Conservation (phyloP, 1,140 invertebrate genomes). For the Megalopta genalis region DNA sequence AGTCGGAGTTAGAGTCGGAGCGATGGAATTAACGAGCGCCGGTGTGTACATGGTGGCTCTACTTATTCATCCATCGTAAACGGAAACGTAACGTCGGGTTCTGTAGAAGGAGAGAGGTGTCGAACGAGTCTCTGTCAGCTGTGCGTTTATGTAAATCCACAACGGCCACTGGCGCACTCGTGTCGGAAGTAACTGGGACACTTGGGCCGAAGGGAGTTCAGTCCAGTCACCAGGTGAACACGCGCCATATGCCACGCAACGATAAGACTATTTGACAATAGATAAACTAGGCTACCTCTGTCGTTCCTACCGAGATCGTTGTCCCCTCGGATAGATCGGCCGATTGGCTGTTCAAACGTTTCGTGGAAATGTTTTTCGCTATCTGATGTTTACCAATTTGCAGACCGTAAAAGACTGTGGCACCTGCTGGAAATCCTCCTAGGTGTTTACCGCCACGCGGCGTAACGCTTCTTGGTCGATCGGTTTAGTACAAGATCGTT, state of each 20-base stretch:
- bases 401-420: too few species aligned
- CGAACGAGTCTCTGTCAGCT: slow-evolving; percentile 2
- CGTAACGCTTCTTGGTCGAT: too few species aligned
- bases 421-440: too few species aligned
- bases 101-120: neutral
- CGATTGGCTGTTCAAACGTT: too few species aligned
- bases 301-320: too few species aligned
- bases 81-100: neutral
- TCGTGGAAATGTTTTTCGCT: too few species aligned
- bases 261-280: slow-evolving; percentile 24
- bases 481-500: too few species aligned
- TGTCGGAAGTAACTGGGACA: slow-evolving; percentile 16
- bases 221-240: slow-evolving; percentile 30
- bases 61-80: neutral
- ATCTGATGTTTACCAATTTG: too few species aligned
- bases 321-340: too few species aligned
- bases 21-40: neutral
- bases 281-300: neutral
- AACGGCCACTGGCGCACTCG: neutral
- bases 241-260: slow-evolving; percentile 19
- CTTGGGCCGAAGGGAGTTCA: slow-evolving; percentile 12
- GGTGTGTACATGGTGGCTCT: neutral
- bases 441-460: too few species aligned
- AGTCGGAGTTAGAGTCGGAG: neutral
- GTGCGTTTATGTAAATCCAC: slow-evolving; percentile 34